Evolutionary conservation across 2,113 vertebrate genomes (phyloP), one percentile per base, ranked within the genome.

Genomic region (Lepisosteus osseus): DNA sequence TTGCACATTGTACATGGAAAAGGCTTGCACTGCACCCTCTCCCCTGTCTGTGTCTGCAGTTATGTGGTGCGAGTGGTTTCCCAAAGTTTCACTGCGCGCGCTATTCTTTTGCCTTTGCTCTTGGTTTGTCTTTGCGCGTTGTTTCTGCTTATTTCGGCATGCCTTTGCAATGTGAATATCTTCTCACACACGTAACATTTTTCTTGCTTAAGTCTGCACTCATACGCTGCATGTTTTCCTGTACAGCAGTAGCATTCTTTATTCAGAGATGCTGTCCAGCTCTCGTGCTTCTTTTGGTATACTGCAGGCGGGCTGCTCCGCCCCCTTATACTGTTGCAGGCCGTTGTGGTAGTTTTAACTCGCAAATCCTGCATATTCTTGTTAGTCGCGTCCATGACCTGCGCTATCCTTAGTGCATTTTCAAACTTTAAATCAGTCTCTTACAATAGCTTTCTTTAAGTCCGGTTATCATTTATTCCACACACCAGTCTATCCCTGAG

Each of bases 401-500:
- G 13, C 3, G 71, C 56, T 13, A 76, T 64, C 61, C 70, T 67
- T 14, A 76, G 29, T 17, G 68, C 77, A 14, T 65, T 75, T 12
- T 78, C 66, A 61, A 80, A 80, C 1, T 63, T 71, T 54, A 78
- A 43, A 61, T 64, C 56, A 0, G 12, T 42, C 47, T 80, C 74
- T 43, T 71, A 14, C 13, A 78, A 41, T 3, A 78, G 12, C 17
- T 71, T 14, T 9, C 69, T 7, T 47, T 78, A 61, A 11, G 73
- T 76, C 43, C 54, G 0, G 41, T 76, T 63, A 41, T 74, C 64
- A 61, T 75, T 77, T 40, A 79, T 67, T 8, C 78, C 64, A 63
- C 72, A 76, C 11, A 72, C 67, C n/a, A 79, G 63, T 51, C 72
- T 79, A 43, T 75, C 67, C 7, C 70, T 11, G 41, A 78, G 40